Evolutionary conservation across 2,888 invertebrate genomes (phyloP), one percentile per base, ranked within the genome.

Genomic region (Chloroclysta siterata): DNA sequence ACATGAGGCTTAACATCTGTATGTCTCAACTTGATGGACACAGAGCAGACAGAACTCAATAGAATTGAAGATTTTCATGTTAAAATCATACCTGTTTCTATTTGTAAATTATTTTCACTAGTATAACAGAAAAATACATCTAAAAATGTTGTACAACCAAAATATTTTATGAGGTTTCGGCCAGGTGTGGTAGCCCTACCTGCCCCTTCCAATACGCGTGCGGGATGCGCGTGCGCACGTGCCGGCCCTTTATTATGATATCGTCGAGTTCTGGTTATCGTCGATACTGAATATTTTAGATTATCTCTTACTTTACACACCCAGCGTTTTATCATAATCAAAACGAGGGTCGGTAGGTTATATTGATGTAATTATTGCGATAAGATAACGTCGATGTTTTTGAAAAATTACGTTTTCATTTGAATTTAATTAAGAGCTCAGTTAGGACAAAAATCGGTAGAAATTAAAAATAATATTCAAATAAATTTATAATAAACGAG

Each of bases 191-290:
- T 61, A 68, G 53, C 69, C 67, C 67, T 71, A 64, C 62, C 66
- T 63, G 61, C 50, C 51, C 57, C 53, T 48, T 44, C 52, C 47
- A 47, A 63, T 47, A 63, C 62, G 52, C 64, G 63, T 67, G 69
- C 77, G 81, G 80, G 80, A 65, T 57, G 79, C 79, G 83, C 85
- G 78, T 77, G 84, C 79, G 82, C 33, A 66, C 68, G 68, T 66
- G 62, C 62, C 57, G 66, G 60, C 70, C 63, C 66, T 71, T 68
- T 69, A 70, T 68, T 68, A 66, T 66, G 69, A 66, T 68, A 68
- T 65, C 69, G 69, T 58, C 52, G 39, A 50, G 57, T 52, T 63
- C 61, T 65, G 60, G 65, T 51, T 61, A 59, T 48, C 60, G 66
- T 41, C 59, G 60, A 66, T 68, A 60, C 53, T 59, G 69, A 65